Evolutionary conservation across 2,113 vertebrate species (phyloP).

Genomic region (Pomatostomus ruficeps): DNA sequence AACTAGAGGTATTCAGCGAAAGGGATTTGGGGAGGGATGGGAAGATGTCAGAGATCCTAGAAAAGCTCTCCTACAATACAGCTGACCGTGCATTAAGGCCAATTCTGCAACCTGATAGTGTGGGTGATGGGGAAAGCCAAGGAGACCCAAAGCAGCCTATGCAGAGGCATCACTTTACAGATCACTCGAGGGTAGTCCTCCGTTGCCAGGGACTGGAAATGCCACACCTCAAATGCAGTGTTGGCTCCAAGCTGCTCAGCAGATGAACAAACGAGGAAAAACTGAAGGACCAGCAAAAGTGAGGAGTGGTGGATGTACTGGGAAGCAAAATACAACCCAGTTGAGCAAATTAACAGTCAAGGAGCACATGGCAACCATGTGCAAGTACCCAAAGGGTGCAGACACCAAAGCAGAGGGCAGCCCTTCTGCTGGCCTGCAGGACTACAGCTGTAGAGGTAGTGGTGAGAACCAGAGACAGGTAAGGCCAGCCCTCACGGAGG

Average conservation of each 20-base stretch:
- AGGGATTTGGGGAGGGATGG: background rate
- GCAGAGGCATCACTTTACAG: slow-evolving; percentile 18
- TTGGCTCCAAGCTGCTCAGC: background rate
- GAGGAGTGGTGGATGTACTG: background rate
- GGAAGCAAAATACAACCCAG: background rate
- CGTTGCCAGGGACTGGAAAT: background rate
- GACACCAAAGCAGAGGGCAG: background rate
- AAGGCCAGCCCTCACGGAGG: background rate
- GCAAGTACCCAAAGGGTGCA: background rate
- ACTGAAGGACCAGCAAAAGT: background rate
- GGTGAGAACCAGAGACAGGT: background rate
- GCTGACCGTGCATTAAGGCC: background rate
- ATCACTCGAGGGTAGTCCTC: background rate
- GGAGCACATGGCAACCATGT: rapidly evolving
- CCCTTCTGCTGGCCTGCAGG: background rate
- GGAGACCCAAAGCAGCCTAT: background rate
- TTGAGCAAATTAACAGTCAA: background rate
- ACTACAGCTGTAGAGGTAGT: background rate
- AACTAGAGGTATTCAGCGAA: background rate
- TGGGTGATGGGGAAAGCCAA: slow-evolving; percentile 29
- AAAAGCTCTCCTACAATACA: background rate
- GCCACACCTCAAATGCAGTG: background rate
- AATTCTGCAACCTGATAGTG: background rate
- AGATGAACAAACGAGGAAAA: background rate
- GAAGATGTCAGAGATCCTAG: background rate